Base-by-base conservation (phyloP, 2,113 vertebrate species). In the Gallinago media region DNA sequence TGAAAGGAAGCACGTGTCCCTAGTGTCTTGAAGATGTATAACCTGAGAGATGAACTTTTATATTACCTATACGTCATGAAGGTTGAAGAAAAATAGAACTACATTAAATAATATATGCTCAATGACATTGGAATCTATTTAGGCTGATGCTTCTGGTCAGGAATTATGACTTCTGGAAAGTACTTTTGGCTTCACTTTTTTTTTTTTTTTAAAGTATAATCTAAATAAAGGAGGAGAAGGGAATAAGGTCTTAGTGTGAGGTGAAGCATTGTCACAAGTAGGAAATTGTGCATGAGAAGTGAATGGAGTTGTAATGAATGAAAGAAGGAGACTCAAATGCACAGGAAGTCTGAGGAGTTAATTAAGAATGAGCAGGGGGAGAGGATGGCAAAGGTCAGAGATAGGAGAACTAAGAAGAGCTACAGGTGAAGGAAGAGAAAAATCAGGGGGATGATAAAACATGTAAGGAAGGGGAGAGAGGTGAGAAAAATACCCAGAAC, bases 271-370 rank as follows among this genome's bases (percentile, higher is more conserved):
- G 29, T 52, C 40, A 74, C 19, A 47, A 10, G 23, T n/a, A 73
- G 32, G 38, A 86, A 67, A 42, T 34, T 2, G 46, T 44, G 18
- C 4, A 55, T 31, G 15, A 12, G 20, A 50, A 89, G 47, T 59
- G 10, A 74, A 55, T 59, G 5, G 32, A 73, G 25, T 18, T 61
- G 6, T 6, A 85, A 38, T 70, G 6, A 70, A 52, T 34, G 12
- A 68, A 66, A 4, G 1, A 66, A 3, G 1, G 8, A 49, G 2
- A 3, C 18, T 61, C 6, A 62, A 63, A 78, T 23, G 11, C 12
- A 29, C 18, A 27, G 14, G 12, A 25, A 31, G 25, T 36, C 27
- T 19, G 17, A 62, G 29, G 6, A 4, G 15, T 49, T 93, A 90
- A 79, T 68, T 36, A 79, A 34, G 40, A 89, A 63, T 62, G 9